Conservation (phyloP, 2,113 vertebrate genomes). For the Maylandia zebra region DNA sequence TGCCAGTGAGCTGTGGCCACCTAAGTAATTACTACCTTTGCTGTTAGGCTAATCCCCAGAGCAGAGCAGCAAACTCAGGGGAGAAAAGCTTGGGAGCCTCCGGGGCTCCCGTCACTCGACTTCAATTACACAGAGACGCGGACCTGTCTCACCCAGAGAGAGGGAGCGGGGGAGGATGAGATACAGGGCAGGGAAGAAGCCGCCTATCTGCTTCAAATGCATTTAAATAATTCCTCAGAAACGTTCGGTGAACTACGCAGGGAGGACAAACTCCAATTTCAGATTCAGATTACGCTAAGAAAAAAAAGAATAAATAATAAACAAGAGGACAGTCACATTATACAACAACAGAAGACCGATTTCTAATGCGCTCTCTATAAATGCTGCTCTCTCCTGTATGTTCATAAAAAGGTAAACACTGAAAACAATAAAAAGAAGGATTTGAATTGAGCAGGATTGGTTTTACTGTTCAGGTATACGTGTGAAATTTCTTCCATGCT, state of each 20-base stretch:
- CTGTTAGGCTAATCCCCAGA: slow-evolving; percentile 49
- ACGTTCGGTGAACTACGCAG: not conserved
- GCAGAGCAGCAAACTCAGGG: slow-evolving; percentile 26
- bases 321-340: not conserved
- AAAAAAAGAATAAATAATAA: not conserved
- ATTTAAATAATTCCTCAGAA: not conserved
- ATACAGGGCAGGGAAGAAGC: not conserved
- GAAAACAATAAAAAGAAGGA: not conserved
- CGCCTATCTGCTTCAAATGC: not conserved
- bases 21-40: slow-evolving; percentile 59
- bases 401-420: not conserved
- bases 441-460: not conserved
- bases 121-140: slow-evolving; percentile 13
- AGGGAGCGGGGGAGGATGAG: not conserved
- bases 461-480: fast-evolving
- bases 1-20: slow-evolving; percentile 52
- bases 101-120: not conserved
- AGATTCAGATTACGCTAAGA: not conserved
- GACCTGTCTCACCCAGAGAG: not conserved
- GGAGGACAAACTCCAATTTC: not conserved
- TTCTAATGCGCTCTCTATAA: not conserved
- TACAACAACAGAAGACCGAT: not conserved
- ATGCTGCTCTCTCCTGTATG: not conserved
- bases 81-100: slow-evolving; percentile 8
- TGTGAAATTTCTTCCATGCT: not conserved